Evolutionary conservation across 2,888 invertebrate species (phyloP), one percentile per base, ranked within the genome.

Genomic region (Pasiphila rectangulata): DNA sequence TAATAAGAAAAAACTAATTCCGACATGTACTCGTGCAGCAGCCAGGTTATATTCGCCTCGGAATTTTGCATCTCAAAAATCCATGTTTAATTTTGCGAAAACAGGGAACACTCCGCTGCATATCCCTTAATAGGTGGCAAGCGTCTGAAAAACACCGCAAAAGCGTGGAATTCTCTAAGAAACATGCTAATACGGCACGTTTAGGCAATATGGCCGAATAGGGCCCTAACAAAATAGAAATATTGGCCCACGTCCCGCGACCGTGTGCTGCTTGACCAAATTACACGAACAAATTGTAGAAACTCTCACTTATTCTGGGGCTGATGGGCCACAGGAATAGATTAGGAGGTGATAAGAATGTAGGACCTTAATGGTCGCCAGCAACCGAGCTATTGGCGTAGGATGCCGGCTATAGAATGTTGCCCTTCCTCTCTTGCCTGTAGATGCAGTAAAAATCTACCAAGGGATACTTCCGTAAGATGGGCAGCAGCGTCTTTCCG

Each of bases 101-200:
- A 32, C 37, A 41, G 19, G 39, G 12, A 12, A 43, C 32, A 47
- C 42, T 37, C 30, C 10, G 23, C 12, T 42, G 35, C 41, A 27
- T 46, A 34, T 29, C 17, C 19, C 32, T 9, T 5, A 32, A 41
- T 41, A 42, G 34, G 25, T 32, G 24, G 32, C n/a, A 24, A 40
- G 19, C 25, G 37, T 48, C 47, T 54, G 15, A 42, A 35, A 55
- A 51, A 44, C 29, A 49, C 36, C 34, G 49, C 29, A 39, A 53
- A 52, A 57, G 46, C 35, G 44, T 43, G 35, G 41, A 45, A 51
- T 43, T 43, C 29, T 36, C 42, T 34, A 39, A 54, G 49, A 41
- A 51, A 51, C 52, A 60, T 57, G 62, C 44, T 57, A 62, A 59
- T 60, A 51, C 34, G 27, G 51, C 60, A 62, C 60, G 60, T 60